Percentiles rank a stretch among this genome's conserved stretches.
These are phyloP conservation scores for Planiliza haematocheilus DNA, from an alignment of 2,113 vertebrate species.

Conservation along the genomic window DNA sequence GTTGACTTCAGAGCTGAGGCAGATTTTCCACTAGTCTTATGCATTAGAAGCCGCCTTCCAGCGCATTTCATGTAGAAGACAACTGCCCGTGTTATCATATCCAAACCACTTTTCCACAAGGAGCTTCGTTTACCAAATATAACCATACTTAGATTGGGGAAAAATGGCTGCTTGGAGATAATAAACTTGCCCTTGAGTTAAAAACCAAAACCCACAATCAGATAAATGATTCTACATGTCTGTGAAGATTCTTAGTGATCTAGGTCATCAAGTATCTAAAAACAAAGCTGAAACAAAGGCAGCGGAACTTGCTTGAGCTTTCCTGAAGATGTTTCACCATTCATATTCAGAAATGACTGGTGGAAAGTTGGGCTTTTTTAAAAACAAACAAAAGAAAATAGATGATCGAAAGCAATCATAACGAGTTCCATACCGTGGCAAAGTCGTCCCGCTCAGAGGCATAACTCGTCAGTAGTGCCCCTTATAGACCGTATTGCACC, in stretches of 20 bases:
- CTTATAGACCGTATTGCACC: too few species aligned
- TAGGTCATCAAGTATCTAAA: too few species aligned
- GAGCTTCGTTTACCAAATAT: conserved; percentile 48
- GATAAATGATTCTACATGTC: too few species aligned
- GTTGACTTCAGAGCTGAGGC: conserved; percentile 4
- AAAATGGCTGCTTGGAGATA: conserved; percentile 22
- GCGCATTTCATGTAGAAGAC: conserved; percentile 40
- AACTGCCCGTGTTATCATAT: conserved; percentile 35
- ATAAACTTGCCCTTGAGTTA: conserved; percentile 30
- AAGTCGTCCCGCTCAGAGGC: too few species aligned
- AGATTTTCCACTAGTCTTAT: conserved; percentile 46
- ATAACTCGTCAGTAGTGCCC: too few species aligned
- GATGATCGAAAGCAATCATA: too few species aligned
- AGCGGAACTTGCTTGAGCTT: neutral
- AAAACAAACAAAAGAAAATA: too few species aligned
- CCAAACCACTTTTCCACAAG: conserved; percentile 61
- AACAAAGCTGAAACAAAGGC: too few species aligned
- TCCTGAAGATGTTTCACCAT: neutral
- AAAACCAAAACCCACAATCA: conserved; percentile 10
- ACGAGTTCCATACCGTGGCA: too few species aligned
- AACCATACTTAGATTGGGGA: conserved; percentile 12
- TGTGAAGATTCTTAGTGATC: too few species aligned
- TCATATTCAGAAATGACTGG: too few species aligned
- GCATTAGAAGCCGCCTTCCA: conserved; percentile 38
- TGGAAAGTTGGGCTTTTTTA: too few species aligned